Base-by-base conservation (phyloP, 2,113 vertebrate genomes). In the Jaculus jaculus region DNA sequence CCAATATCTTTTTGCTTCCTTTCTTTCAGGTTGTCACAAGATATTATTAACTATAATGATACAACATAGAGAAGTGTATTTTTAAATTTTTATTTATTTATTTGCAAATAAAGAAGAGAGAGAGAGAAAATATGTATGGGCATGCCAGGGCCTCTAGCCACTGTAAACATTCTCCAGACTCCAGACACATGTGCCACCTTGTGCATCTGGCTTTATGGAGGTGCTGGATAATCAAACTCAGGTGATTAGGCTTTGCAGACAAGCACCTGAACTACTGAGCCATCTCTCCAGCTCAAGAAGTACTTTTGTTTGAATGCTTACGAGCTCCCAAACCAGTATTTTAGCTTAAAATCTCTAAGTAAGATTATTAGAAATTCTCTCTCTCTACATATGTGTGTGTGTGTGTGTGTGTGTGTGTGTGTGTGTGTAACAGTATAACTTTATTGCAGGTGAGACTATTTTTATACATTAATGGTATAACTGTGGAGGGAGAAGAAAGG, bases 291-390 rank as follows among this genome's bases (percentile, higher is more conserved):
- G 8, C 42, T 47, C 42, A 47, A 54, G 80, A 72, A 60, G 3
- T 26, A 15, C 63, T 72, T 88, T 30, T 60, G 11, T 87, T 66
- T 61, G 42, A 87, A 65, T 61, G 7, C 1, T 65, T 26, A 72
- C 65, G 34, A 71, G 5, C 74, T 54, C 7, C 69, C 51, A 10
- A 42, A 81, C 26, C 10, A 37, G 32, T 71, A 86, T 68, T 85
- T 90, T 81, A 84, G 11, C 86, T 79, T 90, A 85, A 92, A 81
- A 30, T 83, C 51, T 58, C n/a, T 78, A n/a, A 16, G 30, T 82
- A 34, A 82, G 51, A 65, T 94, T 86, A 30, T 60, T 68, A 87
- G 26, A 92, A 71, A 87, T 80, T 84, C 39, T 84, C 12, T 80
- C 51, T 77, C 8, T 61, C 71, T 11, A 3, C 51, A 51, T 47